phyloP scores from a whole-genome alignment of 2,888 invertebrate species.

The Oxycera nigricornis region DNA sequence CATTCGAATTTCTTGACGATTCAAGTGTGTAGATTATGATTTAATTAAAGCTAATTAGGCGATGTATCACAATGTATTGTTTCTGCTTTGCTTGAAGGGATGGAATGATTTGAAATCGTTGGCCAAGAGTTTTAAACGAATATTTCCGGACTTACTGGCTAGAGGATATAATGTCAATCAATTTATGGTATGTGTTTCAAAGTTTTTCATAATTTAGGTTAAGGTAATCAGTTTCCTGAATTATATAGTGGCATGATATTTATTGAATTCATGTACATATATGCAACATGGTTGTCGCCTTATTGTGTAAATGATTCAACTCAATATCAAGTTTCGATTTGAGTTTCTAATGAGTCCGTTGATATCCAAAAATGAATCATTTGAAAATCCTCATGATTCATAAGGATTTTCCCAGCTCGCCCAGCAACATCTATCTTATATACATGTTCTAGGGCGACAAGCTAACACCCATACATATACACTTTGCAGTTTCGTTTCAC shows the following conservation, averaged over 20 bases:
- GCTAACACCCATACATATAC: neutral
- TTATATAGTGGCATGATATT: too few species aligned
- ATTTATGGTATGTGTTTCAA: conserved; percentile 64
- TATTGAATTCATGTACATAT: too few species aligned
- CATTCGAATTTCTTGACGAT: conserved; percentile 69
- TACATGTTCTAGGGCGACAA: neutral
- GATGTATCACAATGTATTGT: neutral
- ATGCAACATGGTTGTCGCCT: too few species aligned
- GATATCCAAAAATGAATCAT: neutral
- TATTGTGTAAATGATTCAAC: neutral
- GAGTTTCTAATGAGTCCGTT: neutral
- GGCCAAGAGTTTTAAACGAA: conserved; percentile 71
- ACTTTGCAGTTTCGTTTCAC: conserved; percentile 70
- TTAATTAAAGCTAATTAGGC: conserved; percentile 17
- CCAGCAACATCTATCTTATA: neutral
- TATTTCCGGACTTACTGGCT: conserved; percentile 70
- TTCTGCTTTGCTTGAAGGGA: conserved; percentile 57
- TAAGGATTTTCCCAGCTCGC: neutral
- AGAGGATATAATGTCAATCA: conserved; percentile 63
- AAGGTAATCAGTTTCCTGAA: too few species aligned
- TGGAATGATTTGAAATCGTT: conserved; percentile 72
- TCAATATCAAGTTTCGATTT: neutral
- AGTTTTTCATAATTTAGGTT: too few species aligned
- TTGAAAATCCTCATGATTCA: neutral
- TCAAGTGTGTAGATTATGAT: conserved; percentile 51